These are phyloP conservation scores for Drosophila acutilabella DNA, from an alignment of 2,888 invertebrate species.

Conservation along the genomic window DNA sequence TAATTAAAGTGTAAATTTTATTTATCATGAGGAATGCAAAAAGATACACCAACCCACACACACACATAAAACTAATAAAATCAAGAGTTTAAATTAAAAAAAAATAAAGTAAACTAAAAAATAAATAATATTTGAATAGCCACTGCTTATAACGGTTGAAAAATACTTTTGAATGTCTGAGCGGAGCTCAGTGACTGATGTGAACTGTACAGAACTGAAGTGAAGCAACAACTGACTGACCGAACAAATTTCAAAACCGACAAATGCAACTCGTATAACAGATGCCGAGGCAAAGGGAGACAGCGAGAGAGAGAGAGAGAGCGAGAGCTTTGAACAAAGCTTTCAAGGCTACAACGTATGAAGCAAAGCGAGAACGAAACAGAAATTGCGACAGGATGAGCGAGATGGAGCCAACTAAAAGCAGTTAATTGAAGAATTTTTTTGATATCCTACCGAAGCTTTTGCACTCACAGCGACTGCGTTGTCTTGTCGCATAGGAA, in stretches of 20 bases:
- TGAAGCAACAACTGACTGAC: constrained; percentile 76
- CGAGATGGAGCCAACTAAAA: not conserved
- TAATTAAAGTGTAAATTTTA: not conserved
- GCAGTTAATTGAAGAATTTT: constrained; percentile 28
- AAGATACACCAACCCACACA: not conserved
- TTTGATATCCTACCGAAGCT: constrained; percentile 45
- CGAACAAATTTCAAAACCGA: constrained; percentile 56
- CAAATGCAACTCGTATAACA: constrained; percentile 50
- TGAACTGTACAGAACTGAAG: constrained; percentile 72
- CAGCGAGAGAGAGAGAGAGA: constrained; percentile 11
- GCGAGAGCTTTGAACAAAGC: constrained; percentile 41
- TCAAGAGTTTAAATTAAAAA: not conserved
- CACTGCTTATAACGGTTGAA: constrained; percentile 12
- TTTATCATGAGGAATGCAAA: not conserved
- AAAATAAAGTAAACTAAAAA: not conserved
- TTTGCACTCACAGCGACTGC: constrained; percentile 56
- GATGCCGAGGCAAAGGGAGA: constrained; percentile 3
- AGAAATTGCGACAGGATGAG: constrained; percentile 3
- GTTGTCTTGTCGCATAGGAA: constrained; percentile 27
- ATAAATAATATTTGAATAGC: constrained; percentile 1
- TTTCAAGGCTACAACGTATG: constrained; percentile 36
- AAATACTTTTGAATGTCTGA: constrained; percentile 13
- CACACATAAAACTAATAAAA: not conserved
- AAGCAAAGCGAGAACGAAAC: constrained; percentile 17
- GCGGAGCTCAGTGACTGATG: constrained; percentile 28